phyloP scores from a whole-genome alignment of 1,140 invertebrate genomes.

The Ectropis grisescens region DNA sequence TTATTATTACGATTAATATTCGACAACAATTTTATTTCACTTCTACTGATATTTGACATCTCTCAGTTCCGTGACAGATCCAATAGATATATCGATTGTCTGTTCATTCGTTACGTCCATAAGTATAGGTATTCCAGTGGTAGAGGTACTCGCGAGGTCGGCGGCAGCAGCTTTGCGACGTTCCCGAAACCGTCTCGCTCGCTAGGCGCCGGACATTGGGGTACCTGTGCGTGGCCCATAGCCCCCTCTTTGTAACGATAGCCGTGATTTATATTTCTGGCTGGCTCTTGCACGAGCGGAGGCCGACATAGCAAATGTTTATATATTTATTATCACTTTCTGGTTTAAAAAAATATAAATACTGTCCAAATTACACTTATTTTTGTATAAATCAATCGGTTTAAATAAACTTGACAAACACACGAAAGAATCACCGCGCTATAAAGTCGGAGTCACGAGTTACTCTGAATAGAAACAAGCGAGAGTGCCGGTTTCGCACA shows the following conservation, averaged over 20 bases:
- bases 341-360: conserved; percentile 4
- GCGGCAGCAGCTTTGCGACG: background rate
- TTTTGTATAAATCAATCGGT: conserved; percentile 5
- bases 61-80: too few relatives aligned
- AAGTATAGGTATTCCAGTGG: too few relatives aligned
- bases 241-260: conserved; percentile 2
- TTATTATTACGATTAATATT: too few relatives aligned
- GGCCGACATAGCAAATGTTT: conserved; percentile 7
- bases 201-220: conserved; percentile 3
- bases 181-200: conserved; percentile 7
- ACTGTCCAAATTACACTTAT: conserved; percentile 7
- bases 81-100: too few relatives aligned
- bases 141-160: too few relatives aligned
- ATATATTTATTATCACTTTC: conserved; percentile 3
- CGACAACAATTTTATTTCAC: too few relatives aligned
- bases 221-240: conserved; percentile 7
- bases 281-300: conserved; percentile 7
- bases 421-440: background rate
- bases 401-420: conserved; percentile 1
- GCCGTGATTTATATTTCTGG: background rate
- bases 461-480: too few relatives aligned
- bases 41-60: too few relatives aligned
- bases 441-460: too few relatives aligned
- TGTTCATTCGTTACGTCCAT: too few relatives aligned
- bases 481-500: too few relatives aligned